These are phyloP conservation scores for Amphibalanus amphitrite DNA, from an alignment of 1,140 invertebrate species.

Conservation along the genomic window DNA sequence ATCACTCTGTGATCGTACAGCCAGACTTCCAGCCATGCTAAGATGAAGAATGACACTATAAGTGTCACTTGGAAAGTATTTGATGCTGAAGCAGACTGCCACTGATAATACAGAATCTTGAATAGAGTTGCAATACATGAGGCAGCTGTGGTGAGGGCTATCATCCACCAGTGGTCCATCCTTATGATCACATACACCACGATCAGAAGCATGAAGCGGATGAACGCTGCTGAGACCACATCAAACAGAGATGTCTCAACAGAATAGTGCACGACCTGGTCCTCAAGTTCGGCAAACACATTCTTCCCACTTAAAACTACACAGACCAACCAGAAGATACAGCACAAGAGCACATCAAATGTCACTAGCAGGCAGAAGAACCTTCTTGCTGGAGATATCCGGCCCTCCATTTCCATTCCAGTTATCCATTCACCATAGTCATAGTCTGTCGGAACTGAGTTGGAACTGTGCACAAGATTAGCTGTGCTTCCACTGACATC, in stretches of 20 bases:
- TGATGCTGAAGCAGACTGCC: not conserved
- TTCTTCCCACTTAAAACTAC: conserved; percentile 1
- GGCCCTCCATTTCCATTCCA: not conserved
- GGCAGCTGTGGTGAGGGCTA: not conserved
- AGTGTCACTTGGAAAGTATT: not conserved
- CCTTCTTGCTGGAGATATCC: not conserved
- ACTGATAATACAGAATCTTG: not conserved
- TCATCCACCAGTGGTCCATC: not conserved
- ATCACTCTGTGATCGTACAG: not conserved
- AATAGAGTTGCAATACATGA: not conserved
- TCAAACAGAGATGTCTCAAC: not conserved
- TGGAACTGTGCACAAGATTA: not conserved
- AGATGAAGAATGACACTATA: not conserved
- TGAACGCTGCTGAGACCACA: not conserved
- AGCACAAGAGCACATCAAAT: not conserved
- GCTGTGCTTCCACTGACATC: not conserved
- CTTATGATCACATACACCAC: not conserved
- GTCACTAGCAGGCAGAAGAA: not conserved
- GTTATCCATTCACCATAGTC: not conserved
- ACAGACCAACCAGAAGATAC: not conserved
- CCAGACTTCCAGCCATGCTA: conserved; percentile 3
- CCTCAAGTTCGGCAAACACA: not conserved
- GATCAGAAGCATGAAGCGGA: not conserved
- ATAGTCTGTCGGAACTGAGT: not conserved
- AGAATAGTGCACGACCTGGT: not conserved